Evolutionary conservation across 2,888 invertebrate species (phyloP), one percentile per base, ranked within the genome.

Genomic region (Cerceris ruficornis): DNA sequence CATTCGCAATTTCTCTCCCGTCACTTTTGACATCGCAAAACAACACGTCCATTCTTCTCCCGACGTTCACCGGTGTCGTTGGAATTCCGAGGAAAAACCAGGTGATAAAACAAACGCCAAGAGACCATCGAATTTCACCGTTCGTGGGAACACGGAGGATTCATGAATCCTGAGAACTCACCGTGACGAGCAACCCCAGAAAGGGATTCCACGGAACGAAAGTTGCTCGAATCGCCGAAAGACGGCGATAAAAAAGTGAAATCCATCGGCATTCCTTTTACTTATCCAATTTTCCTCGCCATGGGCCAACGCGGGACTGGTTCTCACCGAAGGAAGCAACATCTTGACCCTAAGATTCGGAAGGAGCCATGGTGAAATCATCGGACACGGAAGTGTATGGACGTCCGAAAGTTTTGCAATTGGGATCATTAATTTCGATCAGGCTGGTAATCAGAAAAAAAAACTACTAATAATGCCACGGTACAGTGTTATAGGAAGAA

Each of bases 211-310:
- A 55, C 55, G 65, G 17, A 7, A 15, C 17, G 55, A 54, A 2
- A 54, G 41, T 14, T 41, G 11, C n/a, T 54, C 42, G 11, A 17
- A 49, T 46, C 41, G 39, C 17, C 13, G 11, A 41, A 13, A 42
- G 7, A 8, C 14, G 17, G 28, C 7, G 46, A 57, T 66, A 57
- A 67, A 62, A 41, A 64, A 49, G 58, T 68, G 39, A 76, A 73
- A 73, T 73, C 58, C 14, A 49, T 41, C 39, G 28, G 39, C 46
- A 46, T 46, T 14, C n/a, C 8, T 39, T 14, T n/a, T 11, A 7
- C 17, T 7, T n/a, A 46, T 14, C 46, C 13, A 17, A 15, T 46
- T 55, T n/a, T n/a, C 14, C 41, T 13, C 17, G 8, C 57, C 39
- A 13, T 13, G 17, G 17, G 17, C 13, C 57, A 28, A 7, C 41